A percentile compares a stretch with the other conserved stretches of the same genome.
phyloP scores from a whole-genome alignment of 2,888 invertebrate genomes.

The Ligdia adustata region DNA sequence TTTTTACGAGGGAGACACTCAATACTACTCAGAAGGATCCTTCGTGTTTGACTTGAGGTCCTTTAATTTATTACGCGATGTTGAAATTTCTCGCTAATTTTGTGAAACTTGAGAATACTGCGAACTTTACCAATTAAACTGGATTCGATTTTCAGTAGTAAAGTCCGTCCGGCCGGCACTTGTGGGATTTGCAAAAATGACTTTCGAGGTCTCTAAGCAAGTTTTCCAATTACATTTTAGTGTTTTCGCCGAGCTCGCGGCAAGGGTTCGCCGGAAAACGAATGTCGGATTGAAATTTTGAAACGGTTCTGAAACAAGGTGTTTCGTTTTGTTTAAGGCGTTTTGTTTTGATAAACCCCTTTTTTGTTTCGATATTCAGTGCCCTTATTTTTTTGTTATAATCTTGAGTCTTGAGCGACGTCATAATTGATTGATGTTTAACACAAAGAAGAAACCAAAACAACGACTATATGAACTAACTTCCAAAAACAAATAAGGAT shows the following conservation, averaged over 20 bases:
- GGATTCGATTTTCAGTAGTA: conserved; percentile 61
- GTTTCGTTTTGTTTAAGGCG: conserved; percentile 6
- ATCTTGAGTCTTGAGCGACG: no score
- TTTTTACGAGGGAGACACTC: conserved; percentile 24
- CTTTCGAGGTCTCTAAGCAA: conserved; percentile 46
- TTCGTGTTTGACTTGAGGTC: conserved; percentile 35
- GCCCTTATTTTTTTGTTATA: no score
- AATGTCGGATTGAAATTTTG: conserved; percentile 10
- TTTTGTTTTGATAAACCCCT: not conserved
- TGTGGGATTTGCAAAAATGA: conserved; percentile 54
- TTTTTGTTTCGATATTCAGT: not conserved
- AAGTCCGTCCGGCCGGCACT: conserved; percentile 40
- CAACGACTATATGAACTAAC: no score
- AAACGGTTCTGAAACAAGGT: conserved; percentile 1
- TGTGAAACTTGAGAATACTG: conserved; percentile 47
- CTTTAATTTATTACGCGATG: conserved; percentile 57
- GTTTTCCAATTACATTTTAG: conserved; percentile 51
- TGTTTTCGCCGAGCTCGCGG: conserved; percentile 27
- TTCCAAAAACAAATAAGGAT: not conserved
- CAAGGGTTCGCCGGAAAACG: conserved; percentile 7
- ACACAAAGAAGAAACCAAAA: no score
- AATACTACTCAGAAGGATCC: conserved; percentile 16
- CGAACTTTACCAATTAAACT: conserved; percentile 71
- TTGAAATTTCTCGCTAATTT: conserved; percentile 59
- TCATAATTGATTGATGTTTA: no score